Evolutionary conservation across 2,888 invertebrate genomes (phyloP).

Genomic region (Eledona agricola): DNA sequence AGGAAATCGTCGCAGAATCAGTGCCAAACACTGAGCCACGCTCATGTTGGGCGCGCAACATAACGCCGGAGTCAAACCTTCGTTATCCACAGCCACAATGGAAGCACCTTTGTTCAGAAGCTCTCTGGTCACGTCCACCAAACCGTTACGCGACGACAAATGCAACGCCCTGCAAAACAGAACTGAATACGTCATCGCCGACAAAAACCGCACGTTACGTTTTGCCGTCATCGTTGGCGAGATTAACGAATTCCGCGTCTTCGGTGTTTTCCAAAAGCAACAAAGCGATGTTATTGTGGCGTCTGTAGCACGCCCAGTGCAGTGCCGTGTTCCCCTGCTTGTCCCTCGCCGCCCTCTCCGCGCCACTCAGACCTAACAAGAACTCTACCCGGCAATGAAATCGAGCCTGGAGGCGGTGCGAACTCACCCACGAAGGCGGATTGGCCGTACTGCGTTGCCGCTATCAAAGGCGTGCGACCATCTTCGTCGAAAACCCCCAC

Average conservation of each 20-base stretch:
- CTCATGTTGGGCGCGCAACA: conserved; percentile 69
- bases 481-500: conserved; percentile 65
- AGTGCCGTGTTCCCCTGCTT: conserved; percentile 69
- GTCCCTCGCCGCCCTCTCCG: conserved; percentile 65
- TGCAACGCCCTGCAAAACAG: conserved; percentile 72
- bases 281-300: conserved; percentile 67
- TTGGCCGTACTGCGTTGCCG: conserved; percentile 69
- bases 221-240: conserved; percentile 66
- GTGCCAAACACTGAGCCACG: conserved; percentile 70
- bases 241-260: conserved; percentile 60
- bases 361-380: conserved; percentile 65
- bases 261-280: conserved; percentile 66
- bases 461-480: conserved; percentile 68
- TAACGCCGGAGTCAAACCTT: conserved; percentile 71
- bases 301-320: conserved; percentile 69
- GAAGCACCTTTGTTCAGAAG: conserved; percentile 69
- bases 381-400: conserved; percentile 60
- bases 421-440: conserved; percentile 64
- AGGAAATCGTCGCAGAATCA: too few species aligned
- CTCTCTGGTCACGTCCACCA: conserved; percentile 68
- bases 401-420: neutral
- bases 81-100: conserved; percentile 66
- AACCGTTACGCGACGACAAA: conserved; percentile 69
- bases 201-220: conserved; percentile 61
- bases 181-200: neutral